Conservation (phyloP, 2,797 vertebrate genomes). For the Varecia variegata region DNA sequence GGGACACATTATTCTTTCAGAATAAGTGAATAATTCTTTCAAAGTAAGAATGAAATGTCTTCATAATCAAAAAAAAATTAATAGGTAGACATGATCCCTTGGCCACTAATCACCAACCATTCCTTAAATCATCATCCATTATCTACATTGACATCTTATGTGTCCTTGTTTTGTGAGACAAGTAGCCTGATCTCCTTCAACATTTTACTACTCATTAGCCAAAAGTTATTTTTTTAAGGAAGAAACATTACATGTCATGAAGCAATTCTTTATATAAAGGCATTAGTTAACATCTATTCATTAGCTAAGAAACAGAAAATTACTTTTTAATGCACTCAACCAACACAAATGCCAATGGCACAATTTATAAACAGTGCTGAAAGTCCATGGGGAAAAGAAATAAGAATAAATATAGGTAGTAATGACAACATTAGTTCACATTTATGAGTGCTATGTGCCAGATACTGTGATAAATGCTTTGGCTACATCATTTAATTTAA, state of each 20-base stretch:
- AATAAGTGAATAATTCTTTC: neutral
- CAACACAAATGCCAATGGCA: neutral
- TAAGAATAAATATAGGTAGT: neutral
- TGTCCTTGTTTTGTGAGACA: neutral
- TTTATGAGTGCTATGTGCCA: neutral
- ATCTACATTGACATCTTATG: neutral
- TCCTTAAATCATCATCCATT: neutral
- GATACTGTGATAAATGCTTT: neutral
- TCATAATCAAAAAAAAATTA: neutral
- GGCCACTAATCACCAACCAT: neutral
- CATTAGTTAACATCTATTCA: neutral
- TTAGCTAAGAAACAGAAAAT: constrained; percentile 21
- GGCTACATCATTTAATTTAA: neutral
- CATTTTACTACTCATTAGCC: neutral
- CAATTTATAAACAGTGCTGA: neutral
- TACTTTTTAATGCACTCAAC: neutral
- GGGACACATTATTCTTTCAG: neutral
- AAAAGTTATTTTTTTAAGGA: neutral
- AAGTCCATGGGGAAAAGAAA: neutral
- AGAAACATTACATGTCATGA: neutral
- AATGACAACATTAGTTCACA: neutral
- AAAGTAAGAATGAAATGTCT: neutral
- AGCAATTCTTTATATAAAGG: neutral
- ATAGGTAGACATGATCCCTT: neutral
- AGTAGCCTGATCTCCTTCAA: neutral